Evolutionary conservation across 2,113 vertebrate genomes (phyloP), one percentile per base, ranked within the genome.

Genomic region (Callipepla squamata): DNA sequence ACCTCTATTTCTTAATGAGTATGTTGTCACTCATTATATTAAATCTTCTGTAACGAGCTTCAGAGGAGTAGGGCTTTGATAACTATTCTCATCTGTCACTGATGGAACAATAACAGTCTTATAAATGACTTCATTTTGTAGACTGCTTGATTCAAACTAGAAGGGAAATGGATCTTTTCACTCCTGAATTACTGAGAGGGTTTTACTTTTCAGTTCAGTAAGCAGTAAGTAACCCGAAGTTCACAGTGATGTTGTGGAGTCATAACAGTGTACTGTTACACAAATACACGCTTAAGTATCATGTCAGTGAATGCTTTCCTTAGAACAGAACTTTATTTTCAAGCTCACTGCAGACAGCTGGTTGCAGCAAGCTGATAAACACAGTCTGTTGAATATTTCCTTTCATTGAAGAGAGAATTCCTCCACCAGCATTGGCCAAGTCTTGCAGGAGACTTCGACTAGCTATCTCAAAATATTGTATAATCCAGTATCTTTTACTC

Each of bases 21-120:
- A 58, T 79, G 20, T 30, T 53, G 91, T 81, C 76, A 94, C n/a
- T 96, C 70, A 80, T 91, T 87, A 73, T 45, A 70, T 44, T 96
- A 95, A 97, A 93, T 95, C 82, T 93, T 90, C 44, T 86, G 88
- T 95, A 94, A 96, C 3, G 7, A 86, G 76, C 78, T 91, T 91
- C 25, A 61, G n/a, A 94, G 40, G 25, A 90, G 79, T 85, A 93
- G 68, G 53, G 44, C n/a, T 66, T 45, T 85, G 62, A 77, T 74
- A 8, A 3, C 34, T 62, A 28, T 48, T 93, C 65, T 44, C n/a
- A 26, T 59, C 55, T 87, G 85, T 79, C 65, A 83, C 25, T 55
- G 72, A 81, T 3, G 3, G 45, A 63, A 78, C 72, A 92, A 86
- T 83, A 76, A 62, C 61, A 57, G 48, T n/a, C 57, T 67, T 74